phyloP scores from a whole-genome alignment of 2,113 vertebrate species.

The Prionailurus viverrinus region DNA sequence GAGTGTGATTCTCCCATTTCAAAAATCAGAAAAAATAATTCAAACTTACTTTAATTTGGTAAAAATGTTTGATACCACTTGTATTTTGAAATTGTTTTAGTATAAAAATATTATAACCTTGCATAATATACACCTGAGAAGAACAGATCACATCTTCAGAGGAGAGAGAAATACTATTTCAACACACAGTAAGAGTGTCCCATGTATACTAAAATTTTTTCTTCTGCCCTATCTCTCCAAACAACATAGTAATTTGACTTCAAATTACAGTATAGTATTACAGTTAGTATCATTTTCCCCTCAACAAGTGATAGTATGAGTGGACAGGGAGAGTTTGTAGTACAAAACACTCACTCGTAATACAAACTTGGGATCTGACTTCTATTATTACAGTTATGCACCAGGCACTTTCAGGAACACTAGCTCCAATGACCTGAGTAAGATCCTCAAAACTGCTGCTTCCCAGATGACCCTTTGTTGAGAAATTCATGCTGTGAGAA shows the following conservation, averaged over 20 bases:
- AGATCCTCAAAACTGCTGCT: constrained; percentile 39
- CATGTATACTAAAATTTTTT: neutral
- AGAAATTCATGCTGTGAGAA: constrained; percentile 32
- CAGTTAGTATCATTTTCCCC: neutral
- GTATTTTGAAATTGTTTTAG: constrained; percentile 49
- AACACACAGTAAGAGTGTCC: neutral
- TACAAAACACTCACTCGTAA: constrained; percentile 55
- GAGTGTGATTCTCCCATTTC: neutral
- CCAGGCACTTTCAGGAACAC: constrained; percentile 5
- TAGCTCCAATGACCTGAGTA: constrained; percentile 19
- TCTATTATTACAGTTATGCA: constrained; percentile 39
- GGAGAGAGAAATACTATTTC: constrained; percentile 17
- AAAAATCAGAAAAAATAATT: constrained; percentile 18
- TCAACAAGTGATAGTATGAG: constrained; percentile 37
- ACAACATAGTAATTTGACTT: constrained; percentile 34
- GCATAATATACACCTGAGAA: neutral
- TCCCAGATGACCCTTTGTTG: constrained; percentile 43
- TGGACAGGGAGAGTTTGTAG: neutral
- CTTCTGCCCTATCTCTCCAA: constrained; percentile 26
- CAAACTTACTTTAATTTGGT: constrained; percentile 1
- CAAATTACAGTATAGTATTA: constrained; percentile 5
- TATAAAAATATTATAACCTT: constrained; percentile 35
- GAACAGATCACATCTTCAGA: neutral
- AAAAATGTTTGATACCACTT: neutral
- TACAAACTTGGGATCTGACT: constrained; percentile 44